Base-by-base conservation (phyloP, 2,797 vertebrate genomes). In the Malacoraja senta region DNA sequence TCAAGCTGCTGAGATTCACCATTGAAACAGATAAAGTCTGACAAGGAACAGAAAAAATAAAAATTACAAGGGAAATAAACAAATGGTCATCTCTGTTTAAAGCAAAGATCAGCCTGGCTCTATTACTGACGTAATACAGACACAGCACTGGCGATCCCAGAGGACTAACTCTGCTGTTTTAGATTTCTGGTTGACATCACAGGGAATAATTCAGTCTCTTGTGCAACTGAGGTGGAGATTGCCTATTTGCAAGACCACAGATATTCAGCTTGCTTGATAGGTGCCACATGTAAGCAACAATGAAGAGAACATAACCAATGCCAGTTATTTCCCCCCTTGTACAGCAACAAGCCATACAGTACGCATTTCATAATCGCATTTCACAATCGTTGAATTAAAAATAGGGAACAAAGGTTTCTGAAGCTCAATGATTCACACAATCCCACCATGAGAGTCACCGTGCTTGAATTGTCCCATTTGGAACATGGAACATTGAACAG, bases 21-120 rank as follows among this genome's bases (percentile, higher is more conserved):
- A 29, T 29, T n/a, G 53, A 53, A 84, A 29, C 24, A 10, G 26
- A 26, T 84, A 61, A 61, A 29, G 53, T 61, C 44, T n/a, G 53
- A 84, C 53, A 84, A 84, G 53, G 81, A 84, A 61, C 81, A 84
- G 81, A 84, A 84, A 84, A 2, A 26, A 84, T 63, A 15, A 84
- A 53, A 61, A 61, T 61, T 63, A n/a, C 53, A 17, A 1, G 3
- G n/a, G 15, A 84, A 83, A 84, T 24, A 61, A 84, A 81, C 74
- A 29, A 77, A 6, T 83, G 80, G 8, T 24, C 38, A 58, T 83
- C 44, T 26, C 81, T 84, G 81, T 63, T 84, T 63, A 58, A n/a
- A 84, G 53, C 26, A 84, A 84, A 84, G 26, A 29, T 61, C 53
- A 29, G 53, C 81, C 81, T 17, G 53, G 7, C 63, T 84, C 81